Evolutionary conservation across 2,113 vertebrate genomes (phyloP).

Genomic region (Actinemys pallida): DNA sequence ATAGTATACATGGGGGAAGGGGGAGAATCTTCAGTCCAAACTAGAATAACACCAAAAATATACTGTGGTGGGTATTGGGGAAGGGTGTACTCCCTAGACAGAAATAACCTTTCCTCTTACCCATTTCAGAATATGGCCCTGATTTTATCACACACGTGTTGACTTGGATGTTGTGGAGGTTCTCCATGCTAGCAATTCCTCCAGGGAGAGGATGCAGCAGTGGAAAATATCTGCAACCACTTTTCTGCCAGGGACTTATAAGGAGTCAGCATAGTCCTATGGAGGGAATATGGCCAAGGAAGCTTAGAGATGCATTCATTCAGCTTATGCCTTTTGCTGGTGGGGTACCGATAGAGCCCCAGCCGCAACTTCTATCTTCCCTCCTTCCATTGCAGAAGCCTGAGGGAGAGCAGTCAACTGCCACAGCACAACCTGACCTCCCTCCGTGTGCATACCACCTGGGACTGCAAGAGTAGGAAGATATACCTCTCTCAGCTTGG

Average conservation of each 20-base stretch:
- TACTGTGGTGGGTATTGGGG: background rate
- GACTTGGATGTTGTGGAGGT: background rate
- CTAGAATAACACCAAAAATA: background rate
- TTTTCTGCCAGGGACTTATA: too few species aligned
- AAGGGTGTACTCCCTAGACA: background rate
- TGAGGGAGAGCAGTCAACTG: background rate
- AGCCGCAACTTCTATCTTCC: background rate
- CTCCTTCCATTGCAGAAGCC: background rate
- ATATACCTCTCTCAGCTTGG: background rate
- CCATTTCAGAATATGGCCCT: background rate
- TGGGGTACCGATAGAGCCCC: background rate
- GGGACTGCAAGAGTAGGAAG: fast-evolving
- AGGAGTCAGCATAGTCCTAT: background rate
- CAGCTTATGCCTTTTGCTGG: background rate
- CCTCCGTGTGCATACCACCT: background rate
- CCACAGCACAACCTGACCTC: background rate
- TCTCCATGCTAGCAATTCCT: background rate
- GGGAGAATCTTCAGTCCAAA: background rate
- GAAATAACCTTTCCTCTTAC: background rate
- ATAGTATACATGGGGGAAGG: too few species aligned
- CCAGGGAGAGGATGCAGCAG: background rate
- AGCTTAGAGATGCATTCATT: background rate
- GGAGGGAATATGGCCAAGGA: background rate
- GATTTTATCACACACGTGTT: background rate
- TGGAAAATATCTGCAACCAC: background rate